Base-by-base conservation (phyloP, 2,888 invertebrate species). In the Agrochola macilenta region DNA sequence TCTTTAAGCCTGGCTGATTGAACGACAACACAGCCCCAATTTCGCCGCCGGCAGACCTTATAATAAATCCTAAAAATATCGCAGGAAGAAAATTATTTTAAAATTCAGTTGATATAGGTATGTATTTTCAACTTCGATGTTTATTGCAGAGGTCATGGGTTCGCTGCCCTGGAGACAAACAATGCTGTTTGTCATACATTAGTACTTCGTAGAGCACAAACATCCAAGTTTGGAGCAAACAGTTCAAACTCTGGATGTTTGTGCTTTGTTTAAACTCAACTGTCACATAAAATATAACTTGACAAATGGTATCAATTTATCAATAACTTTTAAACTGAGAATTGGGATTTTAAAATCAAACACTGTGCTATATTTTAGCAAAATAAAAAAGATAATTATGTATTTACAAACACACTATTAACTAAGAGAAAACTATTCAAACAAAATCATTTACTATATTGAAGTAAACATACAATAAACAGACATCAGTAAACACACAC, bases 101-200 rank as follows among this genome's bases (percentile, higher is more conserved):
- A 30, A 74, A 5, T 2, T 35, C 5, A 20, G 3, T 17, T 74
- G 57, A n/a, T 35, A 12, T 1, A 58, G 2, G 9, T 39, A 49
- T 17, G 11, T 58, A 39, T 76, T 76, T 46, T 43, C 52, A 30
- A 43, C 17, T 30, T 5, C 0, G 4, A 8, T 23, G 7, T 49
- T 5, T 76, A 60, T 60, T 30, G 17, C 46, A 26, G 7, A 9
- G 43, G 78, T 54, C 30, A 46, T 17, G 20, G 12, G 78, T 54
- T 54, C 46, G 2, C 35, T 54, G 30, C 17, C 8, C n/a, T 64
- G 78, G 7, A 26, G 17, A 54, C 43, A 76, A 76, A 76, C 78
- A 78, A 17, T n/a, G 3, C 35, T 75, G 39, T 75, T 52, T 43
- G 26, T 2, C 14, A 35, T 7, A 46, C 35, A n/a, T 14, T 26